These are phyloP conservation scores for Laticauda colubrina DNA, from an alignment of 2,113 vertebrate species.

Conservation along the genomic window DNA sequence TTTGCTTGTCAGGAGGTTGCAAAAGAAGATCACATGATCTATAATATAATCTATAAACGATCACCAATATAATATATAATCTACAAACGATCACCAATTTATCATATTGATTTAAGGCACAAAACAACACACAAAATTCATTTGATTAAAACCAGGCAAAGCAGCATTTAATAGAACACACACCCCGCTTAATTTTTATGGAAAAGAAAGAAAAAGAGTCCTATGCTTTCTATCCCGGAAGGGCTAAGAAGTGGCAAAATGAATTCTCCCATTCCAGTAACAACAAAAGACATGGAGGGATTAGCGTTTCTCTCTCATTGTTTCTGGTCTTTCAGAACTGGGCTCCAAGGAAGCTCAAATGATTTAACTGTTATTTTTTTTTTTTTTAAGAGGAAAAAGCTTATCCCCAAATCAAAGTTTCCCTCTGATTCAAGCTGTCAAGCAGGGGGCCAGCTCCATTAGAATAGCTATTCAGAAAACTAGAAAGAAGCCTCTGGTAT, in stretches of 20 bases:
- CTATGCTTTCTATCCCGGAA: background rate
- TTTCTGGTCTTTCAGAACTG: background rate
- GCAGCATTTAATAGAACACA: background rate
- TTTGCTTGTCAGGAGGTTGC: no score
- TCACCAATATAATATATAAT: no score
- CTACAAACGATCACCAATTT: background rate
- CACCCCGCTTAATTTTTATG: background rate
- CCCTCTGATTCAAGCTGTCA: background rate
- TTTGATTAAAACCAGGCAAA: background rate
- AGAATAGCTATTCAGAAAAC: slow-evolving; percentile 43
- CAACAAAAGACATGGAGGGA: background rate
- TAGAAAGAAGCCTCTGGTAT: slow-evolving; percentile 45
- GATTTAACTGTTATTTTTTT: background rate
- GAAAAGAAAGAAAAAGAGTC: no score
- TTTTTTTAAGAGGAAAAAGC: background rate
- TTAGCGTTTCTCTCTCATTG: background rate
- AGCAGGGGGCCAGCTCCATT: background rate
- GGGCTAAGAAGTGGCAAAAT: background rate
- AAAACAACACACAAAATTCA: background rate
- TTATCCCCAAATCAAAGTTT: background rate
- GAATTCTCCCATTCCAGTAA: background rate
- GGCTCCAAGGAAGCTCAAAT: background rate
- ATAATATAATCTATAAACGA: no score
- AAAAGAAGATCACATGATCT: no score
- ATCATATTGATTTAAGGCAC: background rate